Evolutionary conservation across 2,113 vertebrate species (phyloP), one percentile per base, ranked within the genome.

Genomic region (Lepisosteus oculatus): DNA sequence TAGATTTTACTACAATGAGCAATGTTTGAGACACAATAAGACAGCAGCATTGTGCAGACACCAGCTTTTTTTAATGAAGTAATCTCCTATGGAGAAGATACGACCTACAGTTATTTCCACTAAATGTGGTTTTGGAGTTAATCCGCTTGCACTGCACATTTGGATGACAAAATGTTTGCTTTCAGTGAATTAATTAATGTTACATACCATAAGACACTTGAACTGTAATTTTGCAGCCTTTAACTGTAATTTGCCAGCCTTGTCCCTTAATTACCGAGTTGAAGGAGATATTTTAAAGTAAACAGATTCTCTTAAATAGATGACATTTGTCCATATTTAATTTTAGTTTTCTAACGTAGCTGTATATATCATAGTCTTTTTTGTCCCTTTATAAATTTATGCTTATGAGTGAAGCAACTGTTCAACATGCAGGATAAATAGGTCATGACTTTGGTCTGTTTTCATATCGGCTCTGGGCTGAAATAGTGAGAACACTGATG

Each of bases 31-130:
- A 43, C 44, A 43, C 44, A 59, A 43, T 42, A 29, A 15, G 55
- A 15, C 65, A 14, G 43, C 41, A 61, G 44, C 17, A 13, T 68
- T 68, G 65, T 65, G 64, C 63, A 17, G 44, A 43, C 57, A 73
- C 77, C 80, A 17, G 44, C 67, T 45, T 73, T 63, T 62, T n/a
- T 44, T 72, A 76, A 68, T 74, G 55, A n/a, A 64, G 63, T 72
- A 77, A 73, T 81, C 85, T 87, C 83, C 87, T 62, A 79, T 86
- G 83, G 85, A 86, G 86, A 85, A 76, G 71, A 74, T 17, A 74
- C 76, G 12, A 29, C 43, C 74, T 77, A 73, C 74, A 56, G 67
- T 61, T 57, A 74, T 74, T 8, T 14, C 68, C 29, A 42, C 29
- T 73, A 9, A 43, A 55, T 69, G 67, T 54, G 29, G 45, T 68